Percentiles rank a stretch among this genome's conserved stretches.
Conservation (phyloP, 2,797 vertebrate genomes). For the Cryptoprocta ferox region DNA sequence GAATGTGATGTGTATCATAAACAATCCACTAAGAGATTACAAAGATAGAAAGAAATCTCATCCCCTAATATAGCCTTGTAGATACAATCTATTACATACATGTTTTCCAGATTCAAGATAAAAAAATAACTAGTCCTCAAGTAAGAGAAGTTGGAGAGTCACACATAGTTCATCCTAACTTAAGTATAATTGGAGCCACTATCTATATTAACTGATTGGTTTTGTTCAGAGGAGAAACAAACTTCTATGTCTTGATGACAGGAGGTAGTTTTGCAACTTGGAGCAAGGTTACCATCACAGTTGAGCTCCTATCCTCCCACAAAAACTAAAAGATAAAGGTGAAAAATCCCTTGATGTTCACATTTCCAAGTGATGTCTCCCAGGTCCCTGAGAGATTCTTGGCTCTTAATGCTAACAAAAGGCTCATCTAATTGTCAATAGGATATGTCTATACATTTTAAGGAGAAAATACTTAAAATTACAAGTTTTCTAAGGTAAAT, state of each 20-base stretch:
- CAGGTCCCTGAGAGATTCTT: neutral
- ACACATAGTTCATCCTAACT: neutral
- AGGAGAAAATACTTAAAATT: neutral
- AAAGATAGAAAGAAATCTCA: neutral
- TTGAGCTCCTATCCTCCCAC: neutral
- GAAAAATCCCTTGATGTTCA: neutral
- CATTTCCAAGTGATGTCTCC: neutral
- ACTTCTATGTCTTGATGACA: neutral
- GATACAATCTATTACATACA: neutral
- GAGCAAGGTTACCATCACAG: neutral
- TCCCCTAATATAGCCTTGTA: neutral
- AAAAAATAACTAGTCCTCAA: neutral
- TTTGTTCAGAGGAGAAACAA: neutral
- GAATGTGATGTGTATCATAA: too few species aligned
- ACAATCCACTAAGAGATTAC: neutral
- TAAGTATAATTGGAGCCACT: neutral
- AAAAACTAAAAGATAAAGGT: neutral
- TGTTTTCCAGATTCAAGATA: neutral
- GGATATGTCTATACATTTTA: neutral
- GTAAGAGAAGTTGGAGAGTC: neutral
- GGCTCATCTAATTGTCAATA: neutral
- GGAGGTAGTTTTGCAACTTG: neutral
- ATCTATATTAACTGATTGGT: neutral
- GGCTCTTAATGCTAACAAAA: neutral
- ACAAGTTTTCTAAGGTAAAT: neutral